These are phyloP conservation scores for Anastrepha ludens DNA, from an alignment of 1,140 invertebrate species.

Conservation along the genomic window DNA sequence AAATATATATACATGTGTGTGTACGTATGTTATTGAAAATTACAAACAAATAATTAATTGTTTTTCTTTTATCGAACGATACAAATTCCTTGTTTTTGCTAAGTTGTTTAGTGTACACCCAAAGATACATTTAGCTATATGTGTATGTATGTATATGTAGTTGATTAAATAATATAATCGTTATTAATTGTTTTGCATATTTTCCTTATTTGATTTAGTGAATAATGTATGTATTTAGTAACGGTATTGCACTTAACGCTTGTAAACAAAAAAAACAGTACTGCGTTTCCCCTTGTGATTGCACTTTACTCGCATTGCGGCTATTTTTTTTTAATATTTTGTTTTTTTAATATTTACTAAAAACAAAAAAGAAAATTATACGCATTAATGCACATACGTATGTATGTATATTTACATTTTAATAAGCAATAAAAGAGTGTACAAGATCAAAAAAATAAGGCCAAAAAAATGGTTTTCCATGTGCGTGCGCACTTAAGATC, in stretches of 20 bases:
- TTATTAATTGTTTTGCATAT: no score
- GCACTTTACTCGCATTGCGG: not conserved
- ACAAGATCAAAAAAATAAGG: no score
- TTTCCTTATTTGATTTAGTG: not conserved
- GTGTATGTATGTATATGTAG: not conserved
- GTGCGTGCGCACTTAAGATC: no score
- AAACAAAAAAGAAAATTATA: not conserved
- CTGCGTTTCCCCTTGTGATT: not conserved
- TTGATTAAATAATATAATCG: not conserved
- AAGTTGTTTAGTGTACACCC: slow-evolving; percentile 12
- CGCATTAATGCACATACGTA: not conserved
- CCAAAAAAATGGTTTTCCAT: no score
- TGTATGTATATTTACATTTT: not conserved
- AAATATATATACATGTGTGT: not conserved
- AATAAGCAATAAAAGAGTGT: no score
- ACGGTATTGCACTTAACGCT: not conserved
- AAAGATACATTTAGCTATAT: slow-evolving; percentile 5
- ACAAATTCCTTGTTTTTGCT: not conserved
- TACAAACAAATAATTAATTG: no score
- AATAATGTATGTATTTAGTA: not conserved
- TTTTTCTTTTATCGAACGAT: not conserved
- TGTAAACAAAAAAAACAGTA: not conserved
- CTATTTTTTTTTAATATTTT: not conserved
- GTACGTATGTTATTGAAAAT: not conserved
- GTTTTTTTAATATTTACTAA: not conserved